Evolutionary conservation across 2,113 vertebrate species (phyloP).

Genomic region (Alaudala cheleensis): DNA sequence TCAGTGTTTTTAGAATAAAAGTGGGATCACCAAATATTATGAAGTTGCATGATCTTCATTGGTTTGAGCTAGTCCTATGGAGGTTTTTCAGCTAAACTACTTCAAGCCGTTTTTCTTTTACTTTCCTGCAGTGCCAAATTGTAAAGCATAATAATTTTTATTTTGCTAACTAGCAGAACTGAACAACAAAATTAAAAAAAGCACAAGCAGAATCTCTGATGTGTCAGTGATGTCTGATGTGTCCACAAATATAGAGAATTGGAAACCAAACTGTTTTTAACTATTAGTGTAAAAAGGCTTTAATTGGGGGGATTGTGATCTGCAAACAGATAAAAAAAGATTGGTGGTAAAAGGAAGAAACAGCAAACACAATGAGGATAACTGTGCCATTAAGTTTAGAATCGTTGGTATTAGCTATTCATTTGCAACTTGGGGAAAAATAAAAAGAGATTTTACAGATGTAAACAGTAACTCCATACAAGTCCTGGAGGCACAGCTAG

Average conservation of each 20-base stretch:
- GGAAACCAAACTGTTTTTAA: background rate
- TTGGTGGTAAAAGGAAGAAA: background rate
- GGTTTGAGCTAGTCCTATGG: background rate
- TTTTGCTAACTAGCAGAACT: background rate
- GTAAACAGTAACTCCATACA: background rate
- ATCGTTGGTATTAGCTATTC: background rate
- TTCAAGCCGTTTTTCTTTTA: background rate
- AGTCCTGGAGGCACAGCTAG: constrained; percentile 4
- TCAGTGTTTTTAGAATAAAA: background rate
- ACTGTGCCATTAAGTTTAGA: background rate
- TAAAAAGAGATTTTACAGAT: background rate
- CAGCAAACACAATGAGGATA: background rate
- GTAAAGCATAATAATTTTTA: background rate
- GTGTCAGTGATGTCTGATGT: background rate
- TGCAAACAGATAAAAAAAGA: background rate
- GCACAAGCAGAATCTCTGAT: background rate
- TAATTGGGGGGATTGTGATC: background rate
- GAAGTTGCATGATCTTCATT: background rate
- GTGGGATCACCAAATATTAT: background rate
- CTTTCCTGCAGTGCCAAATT: background rate
- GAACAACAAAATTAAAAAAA: background rate
- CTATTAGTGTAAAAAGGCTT: background rate
- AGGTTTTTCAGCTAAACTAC: background rate
- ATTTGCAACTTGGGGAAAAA: background rate
- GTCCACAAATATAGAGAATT: background rate